These are phyloP conservation scores for Enteromius radiatus DNA, from an alignment of 2,797 vertebrate species.

Conservation along the genomic window DNA sequence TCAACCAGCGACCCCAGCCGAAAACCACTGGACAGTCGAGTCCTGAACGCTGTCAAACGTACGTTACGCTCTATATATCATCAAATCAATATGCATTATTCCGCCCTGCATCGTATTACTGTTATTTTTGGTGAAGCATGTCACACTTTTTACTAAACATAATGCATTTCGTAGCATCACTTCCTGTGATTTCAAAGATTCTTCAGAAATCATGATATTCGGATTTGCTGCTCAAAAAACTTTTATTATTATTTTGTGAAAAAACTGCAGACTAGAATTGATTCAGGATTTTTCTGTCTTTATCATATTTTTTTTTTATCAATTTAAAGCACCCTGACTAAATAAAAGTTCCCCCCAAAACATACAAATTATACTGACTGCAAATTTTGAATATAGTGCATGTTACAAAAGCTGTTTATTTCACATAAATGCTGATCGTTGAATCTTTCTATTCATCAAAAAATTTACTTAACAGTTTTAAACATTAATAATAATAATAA, in stretches of 20 bases:
- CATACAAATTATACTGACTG: neutral
- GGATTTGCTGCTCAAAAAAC: neutral
- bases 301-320: neutral
- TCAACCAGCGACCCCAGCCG: slow-evolving; percentile 97
- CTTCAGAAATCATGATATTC: neutral
- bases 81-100: neutral
- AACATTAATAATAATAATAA: neutral
- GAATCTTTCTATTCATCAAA: neutral
- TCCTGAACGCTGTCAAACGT: slow-evolving; percentile 98
- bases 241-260: neutral
- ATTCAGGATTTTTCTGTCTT: neutral
- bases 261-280: no score
- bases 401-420: neutral
- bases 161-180: neutral
- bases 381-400: neutral
- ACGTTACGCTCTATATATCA: slow-evolving; percentile 34
- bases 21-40: slow-evolving; percentile 98
- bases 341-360: neutral
- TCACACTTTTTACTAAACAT: neutral
- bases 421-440: neutral
- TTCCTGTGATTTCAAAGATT: neutral
- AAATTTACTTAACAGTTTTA: neutral
- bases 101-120: neutral
- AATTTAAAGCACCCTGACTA: neutral
- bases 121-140: neutral